Evolutionary conservation across 1,140 invertebrate genomes (phyloP), one percentile per base, ranked within the genome.

Genomic region (Drosophila navojoa): DNA sequence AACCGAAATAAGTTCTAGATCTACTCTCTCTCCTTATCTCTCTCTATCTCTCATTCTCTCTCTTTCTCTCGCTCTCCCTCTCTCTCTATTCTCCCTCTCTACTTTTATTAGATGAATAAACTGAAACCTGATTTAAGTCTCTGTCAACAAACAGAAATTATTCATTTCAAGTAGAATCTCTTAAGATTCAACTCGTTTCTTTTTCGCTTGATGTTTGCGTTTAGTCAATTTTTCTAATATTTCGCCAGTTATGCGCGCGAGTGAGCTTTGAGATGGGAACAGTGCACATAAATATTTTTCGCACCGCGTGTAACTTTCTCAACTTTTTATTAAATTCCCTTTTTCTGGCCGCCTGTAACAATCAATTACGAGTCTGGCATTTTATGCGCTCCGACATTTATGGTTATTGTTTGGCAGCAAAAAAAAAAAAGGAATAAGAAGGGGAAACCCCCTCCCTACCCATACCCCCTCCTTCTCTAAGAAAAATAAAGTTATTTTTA

Each of bases 321-420:
- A 85, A 85, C 67, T 89, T 89, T 87, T 89, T 87, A 82, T 89
- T 82, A 89, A 82, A 87, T 89, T 76, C 63, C 47, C 19, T 76
- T 69, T 54, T 62, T 45, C 13, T 62, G 40, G 60, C 73, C 49
- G 79, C 45, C 58, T 87, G 79, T 79, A 70, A 86, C 82, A 87
- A 87, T 89, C 84, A 89, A 89, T 89, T 89, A 89, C 84, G 73
- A 40, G 67, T 72, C 69, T 66, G 63, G 61, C 57, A 72, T 76
- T 69, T 75, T 75, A 75, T 75, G 72, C 67, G 72, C 58, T 45
- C 81, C 81, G 77, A 89, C 84, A 89, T 89, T 89, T 89, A 89
- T 89, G 84, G 84, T 81, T 89, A 89, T 89, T 89, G 82, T 82
- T 86, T 87, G 80, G 62, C 50, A 66, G 75, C 59, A 73, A 45